Conservation (phyloP, 2,797 vertebrate genomes). For the Graptemys geographica region DNA sequence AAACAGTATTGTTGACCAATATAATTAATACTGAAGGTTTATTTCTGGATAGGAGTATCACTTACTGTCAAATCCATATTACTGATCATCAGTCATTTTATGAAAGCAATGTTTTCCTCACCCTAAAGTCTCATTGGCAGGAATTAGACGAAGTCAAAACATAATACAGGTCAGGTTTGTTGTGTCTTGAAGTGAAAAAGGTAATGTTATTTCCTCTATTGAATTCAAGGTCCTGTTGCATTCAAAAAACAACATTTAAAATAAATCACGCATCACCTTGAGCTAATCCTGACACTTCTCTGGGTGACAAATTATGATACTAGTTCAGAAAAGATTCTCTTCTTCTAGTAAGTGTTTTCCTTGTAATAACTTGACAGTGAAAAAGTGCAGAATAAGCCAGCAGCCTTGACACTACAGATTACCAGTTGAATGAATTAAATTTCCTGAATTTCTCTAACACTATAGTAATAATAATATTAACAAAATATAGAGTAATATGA, state of each 20-base stretch:
- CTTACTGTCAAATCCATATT: not conserved
- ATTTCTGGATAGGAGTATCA: not conserved
- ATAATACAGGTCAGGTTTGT: conserved; percentile 2
- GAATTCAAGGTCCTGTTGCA: not conserved
- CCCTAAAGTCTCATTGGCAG: conserved; percentile 41
- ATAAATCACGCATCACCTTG: not conserved
- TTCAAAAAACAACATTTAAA: not conserved
- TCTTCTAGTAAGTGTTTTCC: not conserved
- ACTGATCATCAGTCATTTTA: not conserved
- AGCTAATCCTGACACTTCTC: not conserved
- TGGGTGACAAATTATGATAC: not conserved
- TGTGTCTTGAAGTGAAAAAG: conserved; percentile 38
- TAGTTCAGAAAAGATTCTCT: not conserved
- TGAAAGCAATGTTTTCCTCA: not conserved
- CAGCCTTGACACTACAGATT: not conserved
- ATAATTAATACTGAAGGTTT: not conserved
- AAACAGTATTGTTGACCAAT: not conserved
- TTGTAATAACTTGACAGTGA: conserved; percentile 33
- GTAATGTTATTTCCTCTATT: conserved; percentile 6
- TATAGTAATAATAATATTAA: not conserved
- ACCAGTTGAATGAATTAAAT: not conserved
- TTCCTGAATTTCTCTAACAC: not conserved
- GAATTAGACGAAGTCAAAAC: conserved; percentile 37
- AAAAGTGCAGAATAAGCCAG: not conserved
- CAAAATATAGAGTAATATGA: not conserved